Evolutionary conservation across 2,888 invertebrate genomes (phyloP).

Genomic region (Pherbina coryleti): DNA sequence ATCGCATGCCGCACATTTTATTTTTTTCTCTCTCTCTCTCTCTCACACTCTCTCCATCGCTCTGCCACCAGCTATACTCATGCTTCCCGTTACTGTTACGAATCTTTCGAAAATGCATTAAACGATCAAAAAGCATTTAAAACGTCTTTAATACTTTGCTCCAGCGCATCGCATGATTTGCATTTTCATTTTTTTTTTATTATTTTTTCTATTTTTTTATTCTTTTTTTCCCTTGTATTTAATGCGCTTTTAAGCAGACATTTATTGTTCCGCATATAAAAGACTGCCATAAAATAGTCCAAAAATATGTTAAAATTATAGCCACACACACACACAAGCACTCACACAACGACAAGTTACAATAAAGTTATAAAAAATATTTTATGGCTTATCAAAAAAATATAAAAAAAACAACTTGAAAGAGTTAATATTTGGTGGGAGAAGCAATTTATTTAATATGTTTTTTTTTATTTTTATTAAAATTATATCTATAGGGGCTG

Average conservation of each 20-base stretch:
- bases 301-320: not conserved
- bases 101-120: slow-evolving; percentile 19
- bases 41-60: not conserved
- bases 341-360: not conserved
- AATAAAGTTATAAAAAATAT: slow-evolving; percentile 23
- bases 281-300: not conserved
- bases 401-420: not conserved
- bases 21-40: not conserved
- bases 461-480: not conserved
- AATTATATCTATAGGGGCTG: not conserved
- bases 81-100: not conserved
- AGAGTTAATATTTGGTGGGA: slow-evolving; percentile 29
- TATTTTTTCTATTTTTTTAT: not conserved
- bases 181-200: not conserved
- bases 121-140: slow-evolving; percentile 30
- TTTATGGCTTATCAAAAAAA: slow-evolving; percentile 31
- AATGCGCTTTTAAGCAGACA: slow-evolving; percentile 1
- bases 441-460: slow-evolving; percentile 10
- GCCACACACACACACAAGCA: too few relatives aligned
- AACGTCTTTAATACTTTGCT: slow-evolving; percentile 15
- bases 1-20: not conserved
- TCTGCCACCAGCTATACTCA: not conserved
- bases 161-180: too few relatives aligned
- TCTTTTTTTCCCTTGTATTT: not conserved
- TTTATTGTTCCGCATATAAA: not conserved